These are phyloP conservation scores for Epirrita christyi DNA, from an alignment of 2,888 invertebrate species.

Conservation along the genomic window DNA sequence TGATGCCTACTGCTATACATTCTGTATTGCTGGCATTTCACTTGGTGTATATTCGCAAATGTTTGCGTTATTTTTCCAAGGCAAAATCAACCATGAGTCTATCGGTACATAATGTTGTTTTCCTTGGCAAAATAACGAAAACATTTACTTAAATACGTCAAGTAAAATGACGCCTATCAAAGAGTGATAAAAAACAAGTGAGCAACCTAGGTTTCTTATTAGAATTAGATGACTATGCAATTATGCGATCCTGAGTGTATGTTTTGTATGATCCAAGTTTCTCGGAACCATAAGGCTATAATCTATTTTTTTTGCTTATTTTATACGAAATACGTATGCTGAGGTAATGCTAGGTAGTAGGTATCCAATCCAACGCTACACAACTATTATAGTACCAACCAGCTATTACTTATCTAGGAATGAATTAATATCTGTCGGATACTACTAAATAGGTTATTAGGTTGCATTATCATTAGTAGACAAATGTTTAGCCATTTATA, in stretches of 20 bases:
- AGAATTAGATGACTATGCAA: conserved; percentile 1
- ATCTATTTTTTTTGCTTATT: neutral
- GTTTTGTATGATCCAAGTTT: neutral
- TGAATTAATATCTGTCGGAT: conserved; percentile 9
- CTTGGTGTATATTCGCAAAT: too few relatives aligned
- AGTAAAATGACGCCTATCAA: conserved; percentile 5
- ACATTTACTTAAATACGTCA: too few relatives aligned
- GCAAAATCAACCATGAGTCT: too few relatives aligned
- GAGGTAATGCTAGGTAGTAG: neutral
- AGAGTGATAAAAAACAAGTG: conserved; percentile 1
- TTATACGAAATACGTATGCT: neutral
- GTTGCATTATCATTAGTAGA: conserved; percentile 4
- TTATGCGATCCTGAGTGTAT: neutral
- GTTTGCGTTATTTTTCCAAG: too few relatives aligned
- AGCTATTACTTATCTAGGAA: neutral
- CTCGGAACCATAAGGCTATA: neutral
- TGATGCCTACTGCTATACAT: conserved; percentile 1
- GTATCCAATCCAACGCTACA: neutral
- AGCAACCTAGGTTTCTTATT: conserved; percentile 4
- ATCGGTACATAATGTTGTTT: too few relatives aligned
- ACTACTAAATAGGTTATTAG: conserved; percentile 5
- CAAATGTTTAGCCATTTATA: neutral
- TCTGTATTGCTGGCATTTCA: too few relatives aligned
- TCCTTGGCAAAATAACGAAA: too few relatives aligned
- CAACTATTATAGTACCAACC: neutral